phyloP scores from a whole-genome alignment of 2,113 vertebrate species.

The Pitta sordida region DNA sequence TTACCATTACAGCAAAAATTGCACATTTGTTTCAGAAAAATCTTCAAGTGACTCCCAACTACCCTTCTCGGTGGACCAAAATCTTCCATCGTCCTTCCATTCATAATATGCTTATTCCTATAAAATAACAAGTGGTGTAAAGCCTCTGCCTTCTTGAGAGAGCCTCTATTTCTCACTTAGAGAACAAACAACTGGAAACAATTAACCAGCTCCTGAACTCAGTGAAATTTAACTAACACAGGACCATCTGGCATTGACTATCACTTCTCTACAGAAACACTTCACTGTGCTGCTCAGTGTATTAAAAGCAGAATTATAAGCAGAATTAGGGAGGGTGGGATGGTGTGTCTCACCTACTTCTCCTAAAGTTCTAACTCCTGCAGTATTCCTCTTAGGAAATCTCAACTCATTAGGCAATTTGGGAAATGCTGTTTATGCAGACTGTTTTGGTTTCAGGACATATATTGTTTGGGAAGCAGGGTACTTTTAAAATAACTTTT shows the following conservation, averaged over 20 bases:
- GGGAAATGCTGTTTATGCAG: not conserved
- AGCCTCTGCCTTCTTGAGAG: not conserved
- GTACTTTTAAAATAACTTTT: not conserved
- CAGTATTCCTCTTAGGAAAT: not conserved
- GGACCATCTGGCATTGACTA: not conserved
- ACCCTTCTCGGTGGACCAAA: not conserved
- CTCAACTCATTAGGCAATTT: not conserved
- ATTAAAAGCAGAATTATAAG: not conserved
- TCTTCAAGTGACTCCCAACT: not conserved
- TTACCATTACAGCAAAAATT: slow-evolving; percentile 33
- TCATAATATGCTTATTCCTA: not conserved
- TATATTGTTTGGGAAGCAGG: not conserved
- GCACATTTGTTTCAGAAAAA: not conserved
- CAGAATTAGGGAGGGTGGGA: not conserved
- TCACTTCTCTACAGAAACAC: slow-evolving; percentile 7
- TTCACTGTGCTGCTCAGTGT: not conserved
- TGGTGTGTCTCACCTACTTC: not conserved
- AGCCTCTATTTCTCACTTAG: not conserved
- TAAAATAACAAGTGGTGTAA: not conserved
- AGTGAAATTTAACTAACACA: slow-evolving; percentile 1
- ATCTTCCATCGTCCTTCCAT: not conserved
- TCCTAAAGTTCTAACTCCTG: not conserved
- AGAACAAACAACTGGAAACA: slow-evolving; percentile 48
- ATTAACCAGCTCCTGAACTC: slow-evolving; percentile 38
- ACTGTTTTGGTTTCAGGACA: not conserved